Conservation (phyloP, 1,140 invertebrate genomes). For the Drosophila sucinea region DNA sequence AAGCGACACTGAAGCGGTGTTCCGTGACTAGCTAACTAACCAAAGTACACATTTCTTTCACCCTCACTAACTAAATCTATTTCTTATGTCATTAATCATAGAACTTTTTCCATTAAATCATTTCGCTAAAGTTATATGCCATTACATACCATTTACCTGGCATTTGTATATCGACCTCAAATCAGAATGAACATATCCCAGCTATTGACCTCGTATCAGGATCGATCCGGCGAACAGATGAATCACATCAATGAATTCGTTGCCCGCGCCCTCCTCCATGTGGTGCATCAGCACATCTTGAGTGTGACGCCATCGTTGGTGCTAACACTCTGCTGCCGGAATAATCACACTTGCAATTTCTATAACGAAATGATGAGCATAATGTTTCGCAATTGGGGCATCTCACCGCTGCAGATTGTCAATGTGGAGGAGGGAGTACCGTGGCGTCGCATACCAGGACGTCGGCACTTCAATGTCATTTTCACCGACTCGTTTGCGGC, state of each 20-base stretch:
- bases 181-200: slow-evolving; percentile 60
- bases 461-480: slow-evolving; percentile 62
- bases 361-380: slow-evolving; percentile 72
- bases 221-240: slow-evolving; percentile 61
- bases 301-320: slow-evolving; percentile 58
- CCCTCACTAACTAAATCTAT: not conserved
- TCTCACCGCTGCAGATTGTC: slow-evolving; percentile 63
- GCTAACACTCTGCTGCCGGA: slow-evolving; percentile 61
- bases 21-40: not conserved
- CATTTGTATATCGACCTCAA: not conserved
- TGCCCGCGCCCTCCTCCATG: slow-evolving; percentile 57
- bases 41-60: not conserved
- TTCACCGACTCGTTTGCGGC: slow-evolving; percentile 70
- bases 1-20: not conserved
- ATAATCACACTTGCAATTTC: slow-evolving; percentile 65
- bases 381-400: slow-evolving; percentile 62
- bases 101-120: not conserved
- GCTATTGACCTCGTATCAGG: slow-evolving; percentile 50
- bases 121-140: not conserved
- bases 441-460: slow-evolving; percentile 32
- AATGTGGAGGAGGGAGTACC: slow-evolving; percentile 38
- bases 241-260: slow-evolving; percentile 66
- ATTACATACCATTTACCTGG: not conserved
- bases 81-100: not conserved
- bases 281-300: slow-evolving; percentile 65